Evolutionary conservation across 1,140 invertebrate genomes (phyloP), one percentile per base, ranked within the genome.

Genomic region (Oppia nitens): DNA sequence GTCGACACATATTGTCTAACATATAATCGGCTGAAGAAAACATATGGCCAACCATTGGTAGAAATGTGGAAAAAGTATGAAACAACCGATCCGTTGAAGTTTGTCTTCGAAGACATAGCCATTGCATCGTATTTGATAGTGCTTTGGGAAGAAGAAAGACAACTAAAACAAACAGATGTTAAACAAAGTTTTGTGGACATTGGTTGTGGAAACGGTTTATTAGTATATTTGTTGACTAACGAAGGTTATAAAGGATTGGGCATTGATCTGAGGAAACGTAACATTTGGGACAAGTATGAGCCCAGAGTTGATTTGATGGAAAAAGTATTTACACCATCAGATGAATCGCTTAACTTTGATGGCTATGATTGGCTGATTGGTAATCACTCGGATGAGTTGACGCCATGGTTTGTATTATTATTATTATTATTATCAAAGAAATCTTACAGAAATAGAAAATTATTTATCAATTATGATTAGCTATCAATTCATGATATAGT

Each of bases 371-470:
- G 92, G 90, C 72, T 98, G 14, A 93, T 98, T 71, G 94, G 95
- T 47, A 98, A 98, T 77, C 95, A 98, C 75, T 94, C 91, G 47
- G 95, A 98, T 77, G 94, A 98, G 70, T 71, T 98, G 4, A 96
- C 93, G 27, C 92, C 94, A 4, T 98, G 94, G 93, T 83, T n/a
- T n/a, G n/a, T n/a, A n/a, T n/a, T n/a, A n/a, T n/a, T n/a, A n/a
- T n/a, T n/a, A n/a, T 98, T 64, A n/a, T n/a, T n/a, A n/a, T n/a
- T n/a, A n/a, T n/a, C n/a, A n/a, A n/a, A n/a, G n/a, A n/a, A n/a
- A n/a, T n/a, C n/a, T n/a, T n/a, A n/a, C n/a, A n/a, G n/a, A n/a
- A n/a, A n/a, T n/a, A n/a, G n/a, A n/a, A n/a, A n/a, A n/a, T n/a
- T n/a, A n/a, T n/a, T n/a, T n/a, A n/a, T n/a, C n/a, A n/a, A n/a